phyloP scores from a whole-genome alignment of 2,888 invertebrate genomes.

The Meteorus colon region DNA sequence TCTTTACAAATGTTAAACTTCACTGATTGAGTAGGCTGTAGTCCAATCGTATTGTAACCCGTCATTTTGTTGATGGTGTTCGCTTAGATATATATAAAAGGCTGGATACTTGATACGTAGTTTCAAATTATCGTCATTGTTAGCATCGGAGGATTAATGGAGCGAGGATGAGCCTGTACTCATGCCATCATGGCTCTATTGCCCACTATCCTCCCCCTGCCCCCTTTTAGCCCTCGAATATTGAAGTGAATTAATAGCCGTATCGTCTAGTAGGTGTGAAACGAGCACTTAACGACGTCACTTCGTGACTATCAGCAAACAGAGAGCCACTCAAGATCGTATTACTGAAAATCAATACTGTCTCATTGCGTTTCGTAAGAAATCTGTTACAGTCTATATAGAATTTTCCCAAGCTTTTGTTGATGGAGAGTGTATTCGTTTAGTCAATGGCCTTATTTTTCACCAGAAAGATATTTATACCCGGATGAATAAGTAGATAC shows the following conservation, averaged over 20 bases:
- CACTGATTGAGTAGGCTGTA: background rate
- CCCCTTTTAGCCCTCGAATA: conserved; percentile 28
- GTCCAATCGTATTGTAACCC: background rate
- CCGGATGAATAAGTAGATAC: background rate
- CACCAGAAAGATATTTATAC: background rate
- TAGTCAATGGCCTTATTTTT: conserved; percentile 17
- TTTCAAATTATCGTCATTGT: conserved; percentile 35
- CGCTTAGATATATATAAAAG: background rate
- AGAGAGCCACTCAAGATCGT: conserved; percentile 71
- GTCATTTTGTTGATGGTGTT: background rate
- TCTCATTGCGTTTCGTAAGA: conserved; percentile 54
- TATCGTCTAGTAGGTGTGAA: conserved; percentile 68
- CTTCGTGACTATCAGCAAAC: conserved; percentile 67
- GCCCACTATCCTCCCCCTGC: background rate
- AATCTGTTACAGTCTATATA: background rate
- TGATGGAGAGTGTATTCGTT: conserved; percentile 11
- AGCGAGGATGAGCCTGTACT: conserved; percentile 30
- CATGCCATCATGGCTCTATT: conserved; percentile 6
- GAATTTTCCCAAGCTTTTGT: background rate
- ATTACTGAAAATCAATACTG: conserved; percentile 72
- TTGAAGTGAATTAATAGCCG: conserved; percentile 69
- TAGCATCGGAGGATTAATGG: conserved; percentile 37
- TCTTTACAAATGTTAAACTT: background rate
- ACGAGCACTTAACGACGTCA: conserved; percentile 70
- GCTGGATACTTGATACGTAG: background rate